These are phyloP conservation scores for Podargus strigoides DNA, from an alignment of 2,797 vertebrate genomes.

Conservation along the genomic window DNA sequence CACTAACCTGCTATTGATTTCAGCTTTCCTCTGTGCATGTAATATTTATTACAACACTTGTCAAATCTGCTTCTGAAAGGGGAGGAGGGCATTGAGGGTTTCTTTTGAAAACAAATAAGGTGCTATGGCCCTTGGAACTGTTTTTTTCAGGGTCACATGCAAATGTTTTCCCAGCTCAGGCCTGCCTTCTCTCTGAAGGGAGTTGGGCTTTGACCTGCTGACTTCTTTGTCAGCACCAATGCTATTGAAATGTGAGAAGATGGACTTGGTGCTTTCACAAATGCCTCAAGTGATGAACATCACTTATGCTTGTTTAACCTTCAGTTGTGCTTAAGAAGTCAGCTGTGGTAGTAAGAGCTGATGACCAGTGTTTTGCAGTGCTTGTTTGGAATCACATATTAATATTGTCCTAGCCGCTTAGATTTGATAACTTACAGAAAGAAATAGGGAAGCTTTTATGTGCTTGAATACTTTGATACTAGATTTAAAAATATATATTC, in stretches of 20 bases:
- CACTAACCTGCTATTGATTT: slow-evolving; percentile 69
- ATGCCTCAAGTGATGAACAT: slow-evolving; percentile 65
- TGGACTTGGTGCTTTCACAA: slow-evolving; percentile 65
- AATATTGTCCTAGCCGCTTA: background rate
- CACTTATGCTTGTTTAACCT: slow-evolving; percentile 70
- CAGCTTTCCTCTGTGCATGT: slow-evolving; percentile 39
- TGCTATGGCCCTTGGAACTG: background rate
- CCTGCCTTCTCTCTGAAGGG: slow-evolving; percentile 14
- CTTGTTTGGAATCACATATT: background rate
- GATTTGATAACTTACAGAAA: background rate
- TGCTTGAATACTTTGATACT: background rate
- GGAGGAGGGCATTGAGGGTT: slow-evolving; percentile 19
- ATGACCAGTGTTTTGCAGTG: background rate
- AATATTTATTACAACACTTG: slow-evolving; percentile 61
- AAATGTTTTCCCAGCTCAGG: slow-evolving; percentile 25
- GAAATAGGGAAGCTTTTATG: background rate
- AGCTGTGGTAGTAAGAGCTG: background rate
- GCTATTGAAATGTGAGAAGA: slow-evolving; percentile 69
- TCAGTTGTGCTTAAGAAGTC: slow-evolving; percentile 51
- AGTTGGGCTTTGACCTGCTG: slow-evolving; percentile 56
- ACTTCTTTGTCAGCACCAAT: slow-evolving; percentile 55
- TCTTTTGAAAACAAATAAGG: slow-evolving; percentile 37
- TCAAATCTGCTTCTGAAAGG: slow-evolving; percentile 31
- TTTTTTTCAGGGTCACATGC: background rate
- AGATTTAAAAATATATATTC: background rate